Base-by-base conservation (phyloP, 2,888 invertebrate genomes). In the Luperina nickerlii region DNA sequence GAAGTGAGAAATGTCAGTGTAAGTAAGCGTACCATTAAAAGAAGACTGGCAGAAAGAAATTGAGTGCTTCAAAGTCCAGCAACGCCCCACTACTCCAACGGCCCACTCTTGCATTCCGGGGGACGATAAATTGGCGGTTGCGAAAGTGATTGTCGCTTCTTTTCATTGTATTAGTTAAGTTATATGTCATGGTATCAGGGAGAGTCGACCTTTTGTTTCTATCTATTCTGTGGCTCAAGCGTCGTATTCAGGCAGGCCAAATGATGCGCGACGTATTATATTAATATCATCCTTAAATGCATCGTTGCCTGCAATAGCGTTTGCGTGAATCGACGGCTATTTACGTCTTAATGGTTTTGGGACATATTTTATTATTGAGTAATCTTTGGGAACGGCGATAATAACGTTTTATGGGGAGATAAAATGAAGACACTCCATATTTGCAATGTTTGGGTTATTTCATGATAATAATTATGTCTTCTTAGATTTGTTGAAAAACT, bases 271-370 rank as follows among this genome's bases (percentile, higher is more conserved):
- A 80, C 87, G 76, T 71, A 89, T 89, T 79, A 86, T 76, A 88
- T 87, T 87, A 87, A 89, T 88, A 85, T 81, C 72, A 82, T 81
- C 81, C 74, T 86, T 80, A 83, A 88, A 88, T 88, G 90, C 90
- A 89, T 87, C 82, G 79, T 51, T 83, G 84, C 71, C 66, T 80
- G 79, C 74, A 74, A 79, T 78, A 71, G 72, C 65, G 24, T 87
- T 85, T 82, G 79, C 79, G 69, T 80, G 79, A 79, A 79, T 82
- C 63, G 70, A 20, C 70, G 20, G 70, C 73, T 84, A 87, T 80
- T 79, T 68, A 67, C 27, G 60, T 68, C 77, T 75, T 87, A 82
- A 87, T 84, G 75, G 81, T 57, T 72, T 51, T 27, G 48, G 62
- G 48, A 78, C 74, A 87, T 81, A 81, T 79, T 81, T 68, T 68